These are phyloP conservation scores for Periplaneta americana DNA, from an alignment of 1,140 invertebrate species.

Conservation along the genomic window DNA sequence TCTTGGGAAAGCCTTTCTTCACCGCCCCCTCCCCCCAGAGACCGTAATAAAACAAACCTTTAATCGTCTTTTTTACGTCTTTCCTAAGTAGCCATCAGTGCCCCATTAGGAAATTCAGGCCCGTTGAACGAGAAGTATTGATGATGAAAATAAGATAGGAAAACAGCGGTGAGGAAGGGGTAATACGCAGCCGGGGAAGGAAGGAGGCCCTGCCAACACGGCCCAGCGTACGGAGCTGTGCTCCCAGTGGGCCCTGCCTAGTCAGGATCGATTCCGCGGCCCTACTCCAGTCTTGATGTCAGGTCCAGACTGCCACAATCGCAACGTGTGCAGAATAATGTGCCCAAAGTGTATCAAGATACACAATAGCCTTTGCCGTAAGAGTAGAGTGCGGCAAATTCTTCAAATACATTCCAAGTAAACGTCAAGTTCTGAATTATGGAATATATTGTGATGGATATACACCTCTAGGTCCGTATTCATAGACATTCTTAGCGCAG, in stretches of 20 bases:
- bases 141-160: neutral
- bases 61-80: too few species aligned
- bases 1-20: too few species aligned
- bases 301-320: neutral
- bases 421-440: too few species aligned
- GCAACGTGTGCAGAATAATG: neutral
- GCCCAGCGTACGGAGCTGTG: neutral
- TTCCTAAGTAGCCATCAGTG: too few species aligned
- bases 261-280: neutral
- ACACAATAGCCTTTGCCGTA: too few species aligned
- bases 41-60: too few species aligned
- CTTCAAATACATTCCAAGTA: too few species aligned
- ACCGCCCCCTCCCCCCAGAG: too few species aligned
- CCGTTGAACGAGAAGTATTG: neutral
- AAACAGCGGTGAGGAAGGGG: neutral
- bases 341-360: neutral
- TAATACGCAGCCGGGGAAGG: neutral
- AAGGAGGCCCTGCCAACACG: neutral
- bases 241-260: neutral
- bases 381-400: too few species aligned
- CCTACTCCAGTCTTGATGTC: neutral
- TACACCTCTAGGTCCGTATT: too few species aligned
- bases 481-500: too few species aligned
- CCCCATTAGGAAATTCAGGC: neutral
- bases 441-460: too few species aligned